Base-by-base conservation (phyloP, 1,140 invertebrate species). In the Temnothorax longispinosus region DNA sequence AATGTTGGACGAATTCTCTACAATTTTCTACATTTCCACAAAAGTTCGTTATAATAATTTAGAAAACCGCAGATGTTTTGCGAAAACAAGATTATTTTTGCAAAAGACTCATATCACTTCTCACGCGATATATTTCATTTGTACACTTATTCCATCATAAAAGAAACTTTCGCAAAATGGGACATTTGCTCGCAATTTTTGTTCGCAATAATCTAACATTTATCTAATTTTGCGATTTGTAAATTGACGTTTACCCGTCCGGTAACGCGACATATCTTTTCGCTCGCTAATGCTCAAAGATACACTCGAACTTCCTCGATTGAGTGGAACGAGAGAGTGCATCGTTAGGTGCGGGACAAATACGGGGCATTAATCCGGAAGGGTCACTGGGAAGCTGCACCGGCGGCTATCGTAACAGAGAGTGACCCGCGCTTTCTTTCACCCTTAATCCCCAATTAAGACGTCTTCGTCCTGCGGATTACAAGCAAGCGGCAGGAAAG, bases 371-470 rank as follows among this genome's bases (percentile, higher is more conserved):
- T 84, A 84, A 84, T 84, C 80, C 41, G 44, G 71, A n/a, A 75
- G 80, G 67, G 54, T 84, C 69, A 84, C 56, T 50, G 80, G 64
- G 41, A 60, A 74, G 44, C 54, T 75, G 80, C 54, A 62, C 72
- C 77, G 54, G 64, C 35, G 80, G 82, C 87, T 81, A 91, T 90
- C 86, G 87, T 90, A 91, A 91, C 84, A 85, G 87, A 85, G 89
- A 91, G 89, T 91, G 89, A 91, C 89, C 90, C 65, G 75, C 87
- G 89, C 89, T 91, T 91, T 90, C 90, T 91, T 91, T 91, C 84
- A 90, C 85, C 77, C 89, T 90, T 91, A 91, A 91, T 90, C 90
- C 80, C 90, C 90, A 91, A 91, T 91, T 91, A 91, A 91, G 89
- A 91, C 89, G 87, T 90, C 90, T 90, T 87, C 89, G 86, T 89